Base-by-base conservation (phyloP, 1,140 invertebrate species). In the Brevipalpus yothersi region DNA sequence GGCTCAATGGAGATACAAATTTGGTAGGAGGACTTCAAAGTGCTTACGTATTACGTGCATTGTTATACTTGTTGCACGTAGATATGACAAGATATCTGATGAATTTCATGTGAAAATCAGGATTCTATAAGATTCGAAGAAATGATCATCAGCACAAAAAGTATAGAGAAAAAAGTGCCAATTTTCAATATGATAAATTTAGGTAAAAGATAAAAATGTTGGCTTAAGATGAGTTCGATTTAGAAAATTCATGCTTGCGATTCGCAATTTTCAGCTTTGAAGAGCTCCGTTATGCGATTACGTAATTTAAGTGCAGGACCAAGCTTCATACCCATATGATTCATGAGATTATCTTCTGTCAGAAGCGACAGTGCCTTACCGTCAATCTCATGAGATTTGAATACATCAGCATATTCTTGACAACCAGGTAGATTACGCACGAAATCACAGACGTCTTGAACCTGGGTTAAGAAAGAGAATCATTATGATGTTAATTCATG, bases 281-380 rank as follows among this genome's bases (percentile, higher is more conserved):
- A 74, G 75, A 86, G 80, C 2, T 80, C 77, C 67, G 86, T 82
- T 53, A 88, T 86, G 67, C 79, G 80, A 15, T 86, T 83, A 64
- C 89, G 87, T 47, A 96, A 91, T 73, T 96, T 96, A 15, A 95
- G 73, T 0, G 90, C 90, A 0, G 90, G 90, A 1, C 90, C 91
- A 0, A 95, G 76, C 68, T 93, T 93, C 77, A 95, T 93, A 42
- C 81, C 83, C 80, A 96, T 90, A 5, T 87, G 84, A 40, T 82
- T 83, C 76, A 94, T 92, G 11, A 96, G 72, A 73, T 96, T 89
- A 67, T 94, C 88, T 62, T 89, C 88, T 69, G 90, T 89, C n/a
- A 95, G 78, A 53, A 95, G 73, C 75, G 94, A 79, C 21, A 96
- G 70, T 8, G 90, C 90, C 69, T 94, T 87, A 0, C 90, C 90